Evolutionary conservation across 2,888 invertebrate genomes (phyloP).

Genomic region (Electrophaes corylata): DNA sequence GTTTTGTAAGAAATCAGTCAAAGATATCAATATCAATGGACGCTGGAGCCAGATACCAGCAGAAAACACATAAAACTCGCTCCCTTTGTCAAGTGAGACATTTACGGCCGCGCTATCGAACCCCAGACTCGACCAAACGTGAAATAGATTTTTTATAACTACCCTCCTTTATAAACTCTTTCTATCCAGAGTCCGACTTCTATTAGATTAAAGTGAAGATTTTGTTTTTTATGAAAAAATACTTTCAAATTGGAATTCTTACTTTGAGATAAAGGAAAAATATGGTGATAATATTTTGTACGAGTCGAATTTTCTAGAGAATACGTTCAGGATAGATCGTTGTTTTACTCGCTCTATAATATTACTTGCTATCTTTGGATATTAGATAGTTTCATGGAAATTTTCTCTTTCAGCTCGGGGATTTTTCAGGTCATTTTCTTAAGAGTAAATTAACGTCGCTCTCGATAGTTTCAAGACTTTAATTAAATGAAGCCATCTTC

Average conservation of each 20-base stretch:
- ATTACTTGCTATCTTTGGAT: constrained; percentile 7
- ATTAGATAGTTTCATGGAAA: constrained; percentile 15
- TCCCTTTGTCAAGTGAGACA: constrained; percentile 28
- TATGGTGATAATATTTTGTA: constrained; percentile 36
- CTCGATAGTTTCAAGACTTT: constrained; percentile 13
- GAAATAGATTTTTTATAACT: constrained; percentile 41
- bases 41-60: background rate
- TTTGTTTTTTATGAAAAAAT: constrained; percentile 30
- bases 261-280: constrained; percentile 32
- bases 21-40: constrained; percentile 6
- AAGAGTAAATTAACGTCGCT: background rate
- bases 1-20: background rate
- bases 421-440: constrained; percentile 3
- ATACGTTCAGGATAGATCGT: constrained; percentile 2
- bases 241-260: constrained; percentile 37
- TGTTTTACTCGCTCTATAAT: constrained; percentile 3
- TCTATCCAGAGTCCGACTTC: constrained; percentile 27
- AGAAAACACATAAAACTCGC: constrained; percentile 19
- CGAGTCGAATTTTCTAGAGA: constrained; percentile 21
- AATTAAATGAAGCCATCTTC: constrained; percentile 11
- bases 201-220: constrained; percentile 37
- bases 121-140: constrained; percentile 32
- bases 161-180: constrained; percentile 30
- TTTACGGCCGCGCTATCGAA: constrained; percentile 25
- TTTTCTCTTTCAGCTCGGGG: background rate